Evolutionary conservation across 1,140 invertebrate genomes (phyloP).

Genomic region (Drosophila tristis): DNA sequence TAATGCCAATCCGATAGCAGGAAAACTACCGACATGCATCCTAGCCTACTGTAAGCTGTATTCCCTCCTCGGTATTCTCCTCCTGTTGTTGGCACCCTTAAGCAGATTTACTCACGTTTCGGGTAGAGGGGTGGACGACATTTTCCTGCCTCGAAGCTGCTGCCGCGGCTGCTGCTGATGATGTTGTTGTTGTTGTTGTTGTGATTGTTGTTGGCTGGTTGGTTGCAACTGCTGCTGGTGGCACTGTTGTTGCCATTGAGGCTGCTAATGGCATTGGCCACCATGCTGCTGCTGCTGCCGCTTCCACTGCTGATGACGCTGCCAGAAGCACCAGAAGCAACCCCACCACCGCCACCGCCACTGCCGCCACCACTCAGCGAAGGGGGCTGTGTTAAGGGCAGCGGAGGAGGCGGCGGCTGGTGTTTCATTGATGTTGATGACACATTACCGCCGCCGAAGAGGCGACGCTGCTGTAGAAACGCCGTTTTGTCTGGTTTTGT

Average conservation of each 20-base stretch:
- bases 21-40: too few species aligned
- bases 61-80: neutral
- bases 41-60: neutral
- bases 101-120: conserved; percentile 65
- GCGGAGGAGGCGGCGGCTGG: conserved; percentile 56
- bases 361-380: conserved; percentile 20
- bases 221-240: conserved; percentile 4
- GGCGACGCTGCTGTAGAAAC: conserved; percentile 71
- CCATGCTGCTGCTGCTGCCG: conserved; percentile 9
- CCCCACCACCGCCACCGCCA: conserved; percentile 7
- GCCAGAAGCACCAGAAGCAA: neutral
- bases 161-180: neutral
- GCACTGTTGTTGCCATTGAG: conserved; percentile 37
- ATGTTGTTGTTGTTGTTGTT: conserved; percentile 44
- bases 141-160: conserved; percentile 40
- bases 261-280: conserved; percentile 57
- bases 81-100: conserved; percentile 1
- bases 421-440: conserved; percentile 54
- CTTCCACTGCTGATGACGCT: neutral
- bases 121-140: conserved; percentile 64
- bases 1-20: too few species aligned
- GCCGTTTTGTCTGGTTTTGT: conserved; percentile 64
- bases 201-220: conserved; percentile 15
- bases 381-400: conserved; percentile 57
- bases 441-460: conserved; percentile 67